Evolutionary conservation across 1,140 invertebrate species (phyloP), one percentile per base, ranked within the genome.

Genomic region (Theocolax elegans): DNA sequence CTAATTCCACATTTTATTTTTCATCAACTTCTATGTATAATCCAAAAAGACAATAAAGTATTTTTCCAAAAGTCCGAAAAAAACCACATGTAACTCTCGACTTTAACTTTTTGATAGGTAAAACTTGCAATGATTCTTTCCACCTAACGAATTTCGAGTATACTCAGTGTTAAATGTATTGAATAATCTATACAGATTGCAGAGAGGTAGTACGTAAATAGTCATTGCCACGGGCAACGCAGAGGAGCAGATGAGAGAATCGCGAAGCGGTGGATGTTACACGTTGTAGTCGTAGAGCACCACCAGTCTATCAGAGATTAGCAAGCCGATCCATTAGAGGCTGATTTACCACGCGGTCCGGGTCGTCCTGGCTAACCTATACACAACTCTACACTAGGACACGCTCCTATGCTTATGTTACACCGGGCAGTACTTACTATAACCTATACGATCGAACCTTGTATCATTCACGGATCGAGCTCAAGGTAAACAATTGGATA

Each of bases 231-330:
- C 49, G 15, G 25, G 49, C 49, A 25, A 6, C 49, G 25, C 23
- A 35, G 23, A 15, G 6, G 49, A 51, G 49, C 23, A 13, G 49
- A 15, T 13, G 19, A 49, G 23, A 21, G 48, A 15, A 23, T 23
- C n/a, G 9, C n/a, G n/a, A n/a, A n/a, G n/a, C n/a, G n/a, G 13
- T 21, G 27, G 12, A 13, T 25, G 49, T 51, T 51, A 51, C 49
- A 51, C 12, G 48, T 27, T 35, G 31, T 35, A 40, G 13, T 53
- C 10, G 51, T 17, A n/a, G 6, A 23, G 51, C 27, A 13, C 25
- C 65, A 75, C n/a, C 74, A 80, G 74, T 80, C 79, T 80, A 80
- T 80, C 77, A 80, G 74, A 80, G 78, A 81, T 81, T 80, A 80
- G 77, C 74, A 73, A 74, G 63, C 76, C 79, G 76, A 80, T 81